A percentile compares a stretch with the other conserved stretches of the same genome.
phyloP scores from a whole-genome alignment of 2,113 vertebrate species.

The Progne subis region DNA sequence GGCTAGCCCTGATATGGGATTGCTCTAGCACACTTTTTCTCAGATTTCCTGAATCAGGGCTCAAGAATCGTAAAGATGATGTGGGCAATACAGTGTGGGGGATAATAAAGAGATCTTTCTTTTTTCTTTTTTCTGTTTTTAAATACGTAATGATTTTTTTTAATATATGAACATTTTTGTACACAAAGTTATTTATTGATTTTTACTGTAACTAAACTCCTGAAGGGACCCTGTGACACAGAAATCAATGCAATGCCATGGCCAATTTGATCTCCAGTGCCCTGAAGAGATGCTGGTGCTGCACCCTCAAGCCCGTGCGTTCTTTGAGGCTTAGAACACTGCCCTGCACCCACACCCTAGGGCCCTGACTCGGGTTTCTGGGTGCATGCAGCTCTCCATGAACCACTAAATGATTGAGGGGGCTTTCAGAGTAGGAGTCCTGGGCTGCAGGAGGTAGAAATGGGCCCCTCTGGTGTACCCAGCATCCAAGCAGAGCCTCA shows the following conservation, averaged over 20 bases:
- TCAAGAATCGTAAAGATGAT: background rate
- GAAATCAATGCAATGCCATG: background rate
- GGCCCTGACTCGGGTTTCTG: background rate
- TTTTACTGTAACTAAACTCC: background rate
- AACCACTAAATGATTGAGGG: background rate
- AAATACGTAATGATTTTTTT: slow-evolving; percentile 7
- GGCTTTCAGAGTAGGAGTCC: background rate
- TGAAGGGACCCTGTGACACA: background rate
- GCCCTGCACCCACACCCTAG: background rate
- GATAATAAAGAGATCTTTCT: background rate
- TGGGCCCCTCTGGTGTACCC: background rate
- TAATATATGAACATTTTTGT: slow-evolving; percentile 44
- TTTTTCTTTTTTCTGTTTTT: background rate
- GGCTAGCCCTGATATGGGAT: background rate
- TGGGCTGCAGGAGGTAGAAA: background rate
- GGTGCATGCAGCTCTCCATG: background rate
- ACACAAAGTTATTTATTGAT: slow-evolving; percentile 58
- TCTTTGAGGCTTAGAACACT: background rate
- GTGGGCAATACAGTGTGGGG: background rate
- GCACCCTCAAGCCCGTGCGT: background rate
- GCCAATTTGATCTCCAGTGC: background rate
- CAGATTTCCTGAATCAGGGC: slow-evolving; percentile 24
- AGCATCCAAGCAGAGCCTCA: background rate
- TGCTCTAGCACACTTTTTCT: background rate
- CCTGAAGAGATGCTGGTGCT: background rate